Percentiles rank a stretch among this genome's conserved stretches.
Evolutionary conservation across 2,113 vertebrate species (phyloP).

Genomic region (Spizaetus ornatus): DNA sequence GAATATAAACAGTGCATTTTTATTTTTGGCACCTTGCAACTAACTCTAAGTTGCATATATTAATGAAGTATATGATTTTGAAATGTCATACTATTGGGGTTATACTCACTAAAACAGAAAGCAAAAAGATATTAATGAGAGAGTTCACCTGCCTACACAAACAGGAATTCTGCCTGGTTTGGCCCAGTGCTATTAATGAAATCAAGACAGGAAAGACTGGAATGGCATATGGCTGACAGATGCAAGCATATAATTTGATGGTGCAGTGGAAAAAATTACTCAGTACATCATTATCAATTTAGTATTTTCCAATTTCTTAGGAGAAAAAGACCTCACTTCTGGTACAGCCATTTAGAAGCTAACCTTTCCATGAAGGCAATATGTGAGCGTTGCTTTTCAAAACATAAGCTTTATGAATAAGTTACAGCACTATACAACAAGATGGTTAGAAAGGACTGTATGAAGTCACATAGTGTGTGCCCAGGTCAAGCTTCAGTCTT

Average conservation of each 20-base stretch:
- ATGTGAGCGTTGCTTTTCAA: neutral
- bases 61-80: neutral
- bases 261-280: slow-evolving; percentile 56
- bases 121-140: slow-evolving; percentile 18
- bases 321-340: neutral
- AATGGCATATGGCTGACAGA: slow-evolving; percentile 61
- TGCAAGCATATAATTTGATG: slow-evolving; percentile 40
- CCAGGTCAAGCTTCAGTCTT: neutral
- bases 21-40: neutral
- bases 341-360: neutral
- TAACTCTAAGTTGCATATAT: neutral
- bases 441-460: neutral
- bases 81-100: slow-evolving; percentile 33
- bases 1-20: neutral
- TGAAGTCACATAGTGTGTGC: neutral
- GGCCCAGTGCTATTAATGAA: slow-evolving; percentile 35
- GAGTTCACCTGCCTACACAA: slow-evolving; percentile 48
- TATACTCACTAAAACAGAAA: slow-evolving; percentile 39
- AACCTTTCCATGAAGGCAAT: neutral
- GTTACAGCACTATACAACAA: neutral
- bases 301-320: neutral
- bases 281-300: slow-evolving; percentile 9
- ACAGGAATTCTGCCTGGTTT: slow-evolving; percentile 48
- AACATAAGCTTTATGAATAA: neutral
- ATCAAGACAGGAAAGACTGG: slow-evolving; percentile 46